phyloP scores from a whole-genome alignment of 2,113 vertebrate species.

The Mus pahari region DNA sequence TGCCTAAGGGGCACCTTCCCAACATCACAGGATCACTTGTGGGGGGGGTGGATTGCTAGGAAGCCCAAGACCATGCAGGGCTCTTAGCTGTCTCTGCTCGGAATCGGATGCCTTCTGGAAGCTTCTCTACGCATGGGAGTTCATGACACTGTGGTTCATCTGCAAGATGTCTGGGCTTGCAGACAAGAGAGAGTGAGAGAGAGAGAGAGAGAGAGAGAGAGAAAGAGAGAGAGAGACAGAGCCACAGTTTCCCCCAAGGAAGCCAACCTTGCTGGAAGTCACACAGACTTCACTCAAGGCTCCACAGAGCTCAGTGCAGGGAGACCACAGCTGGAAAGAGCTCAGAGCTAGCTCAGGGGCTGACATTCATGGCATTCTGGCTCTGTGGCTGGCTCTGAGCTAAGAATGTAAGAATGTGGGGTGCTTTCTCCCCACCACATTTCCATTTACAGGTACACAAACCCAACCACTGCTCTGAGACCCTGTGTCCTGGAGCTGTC shows the following conservation, averaged over 20 bases:
- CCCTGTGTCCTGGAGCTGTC: rapidly evolving
- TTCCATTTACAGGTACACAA: neutral
- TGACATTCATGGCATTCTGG: rapidly evolving
- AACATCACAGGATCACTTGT: neutral
- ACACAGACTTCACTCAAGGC: rapidly evolving
- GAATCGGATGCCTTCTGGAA: conserved; percentile 46
- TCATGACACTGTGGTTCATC: conserved; percentile 15
- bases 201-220: too few relatives aligned
- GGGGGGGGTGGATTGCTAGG: neutral
- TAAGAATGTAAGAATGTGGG: neutral
- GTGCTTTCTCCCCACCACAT: neutral
- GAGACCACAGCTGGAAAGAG: neutral
- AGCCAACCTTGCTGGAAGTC: neutral
- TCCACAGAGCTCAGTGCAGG: neutral
- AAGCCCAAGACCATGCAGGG: neutral
- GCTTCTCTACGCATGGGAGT: conserved; percentile 13
- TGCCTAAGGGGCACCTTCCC: neutral
- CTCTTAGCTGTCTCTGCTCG: neutral
- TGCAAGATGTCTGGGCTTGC: conserved; percentile 57
- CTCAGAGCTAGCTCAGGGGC: neutral
- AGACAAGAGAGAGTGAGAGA: too few relatives aligned
- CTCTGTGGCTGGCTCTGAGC: neutral
- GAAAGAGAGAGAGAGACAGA: conserved; percentile 26
- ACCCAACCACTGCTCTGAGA: neutral
- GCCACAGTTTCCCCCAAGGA: neutral